These are phyloP conservation scores for Fratercula arctica DNA, from an alignment of 2,797 vertebrate species.

Conservation along the genomic window DNA sequence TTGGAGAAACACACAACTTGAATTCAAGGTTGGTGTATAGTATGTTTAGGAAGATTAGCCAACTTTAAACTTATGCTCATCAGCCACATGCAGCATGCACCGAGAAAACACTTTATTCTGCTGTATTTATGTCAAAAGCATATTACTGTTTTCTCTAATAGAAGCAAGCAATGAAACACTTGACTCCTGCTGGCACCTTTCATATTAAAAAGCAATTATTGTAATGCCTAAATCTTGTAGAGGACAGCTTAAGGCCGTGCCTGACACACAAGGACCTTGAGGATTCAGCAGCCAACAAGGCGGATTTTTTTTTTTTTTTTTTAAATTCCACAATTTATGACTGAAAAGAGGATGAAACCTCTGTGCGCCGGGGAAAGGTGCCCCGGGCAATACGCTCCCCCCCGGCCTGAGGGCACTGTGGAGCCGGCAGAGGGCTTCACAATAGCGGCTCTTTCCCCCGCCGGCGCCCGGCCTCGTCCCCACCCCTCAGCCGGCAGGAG, in stretches of 20 bases:
- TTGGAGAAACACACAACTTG: background rate
- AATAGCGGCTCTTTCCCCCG: accelerated
- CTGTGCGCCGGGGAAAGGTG: accelerated
- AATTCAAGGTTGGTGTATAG: background rate
- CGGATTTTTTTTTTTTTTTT: no score
- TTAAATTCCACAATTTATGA: background rate
- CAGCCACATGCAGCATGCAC: background rate
- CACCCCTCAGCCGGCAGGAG: accelerated
- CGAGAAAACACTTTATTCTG: background rate
- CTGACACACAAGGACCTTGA: background rate
- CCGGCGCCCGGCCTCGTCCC: accelerated
- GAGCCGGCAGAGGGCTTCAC: accelerated
- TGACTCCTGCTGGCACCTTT: background rate
- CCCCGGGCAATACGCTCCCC: accelerated
- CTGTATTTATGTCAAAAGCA: background rate
- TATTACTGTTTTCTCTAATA: background rate
- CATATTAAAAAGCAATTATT: background rate
- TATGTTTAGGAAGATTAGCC: background rate
- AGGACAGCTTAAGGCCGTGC: background rate
- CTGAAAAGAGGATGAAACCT: background rate
- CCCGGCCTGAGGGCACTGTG: accelerated
- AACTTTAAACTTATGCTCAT: background rate
- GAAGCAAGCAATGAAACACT: background rate
- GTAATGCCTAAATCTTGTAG: background rate
- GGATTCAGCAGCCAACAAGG: background rate